Evolutionary conservation across 2,113 vertebrate species (phyloP), one percentile per base, ranked within the genome.

Genomic region (Aleadryas rufinucha): DNA sequence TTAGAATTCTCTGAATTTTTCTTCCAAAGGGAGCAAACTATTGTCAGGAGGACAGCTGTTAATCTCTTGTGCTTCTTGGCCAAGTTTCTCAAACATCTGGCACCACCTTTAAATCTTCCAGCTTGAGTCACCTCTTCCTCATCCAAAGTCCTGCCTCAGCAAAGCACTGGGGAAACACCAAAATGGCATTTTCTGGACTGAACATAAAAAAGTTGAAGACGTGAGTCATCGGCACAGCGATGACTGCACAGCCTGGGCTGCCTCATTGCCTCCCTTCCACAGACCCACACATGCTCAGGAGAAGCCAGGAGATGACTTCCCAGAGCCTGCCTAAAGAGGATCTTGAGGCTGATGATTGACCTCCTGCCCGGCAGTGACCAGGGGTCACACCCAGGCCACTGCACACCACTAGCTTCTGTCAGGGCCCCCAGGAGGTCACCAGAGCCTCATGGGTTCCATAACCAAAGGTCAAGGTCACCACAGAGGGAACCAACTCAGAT

Each of bases 81-180:
- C 87, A 72, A 89, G 45, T 50, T 91, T 83, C 87, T 91, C 84
- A 91, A 96, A 89, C 77, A 95, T 95, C 81, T 96, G 87, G 87
- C 89, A 92, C n/a, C 65, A 78, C 61, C 70, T 89, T 77, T 69
- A 49, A 60, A 91, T 84, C 84, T 91, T 63, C 77, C 41, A 94
- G 78, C 54, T 94, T 90, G 31, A 95, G 81, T 96, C 93, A 96
- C 74, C 74, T 87, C 70, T 76, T 76, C 77, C 72, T 95, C 91
- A 87, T 94, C 87, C 93, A 94, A 95, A 89, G 28, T 82, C 91
- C 87, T 96, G 69, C 74, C 77, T 95, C 96, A 96, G 91, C 94
- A 97, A 94, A 95, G 91, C 91, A 82, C 91, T 61, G 61, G 84
- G 91, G 91, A 96, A 95, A 89, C 89, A 95, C 93, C 91, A 93